These are phyloP conservation scores for Hycleus phaleratus DNA, from an alignment of 1,140 invertebrate species.

Conservation along the genomic window DNA sequence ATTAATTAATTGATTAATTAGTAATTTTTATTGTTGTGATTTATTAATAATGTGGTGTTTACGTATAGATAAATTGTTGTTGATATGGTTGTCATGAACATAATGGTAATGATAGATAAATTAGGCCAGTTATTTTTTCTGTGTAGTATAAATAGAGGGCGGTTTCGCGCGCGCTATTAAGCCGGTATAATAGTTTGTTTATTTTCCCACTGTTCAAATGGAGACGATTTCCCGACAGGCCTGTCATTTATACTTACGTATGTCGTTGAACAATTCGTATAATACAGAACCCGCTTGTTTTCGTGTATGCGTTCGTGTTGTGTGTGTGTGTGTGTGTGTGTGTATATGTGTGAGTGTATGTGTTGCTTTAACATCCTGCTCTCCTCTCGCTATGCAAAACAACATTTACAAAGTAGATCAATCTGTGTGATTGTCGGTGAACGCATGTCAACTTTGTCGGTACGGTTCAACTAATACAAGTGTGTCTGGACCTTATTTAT, in stretches of 20 bases:
- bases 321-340: too few relatives aligned
- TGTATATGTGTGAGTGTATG: too few relatives aligned
- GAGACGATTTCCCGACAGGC: constrained; percentile 35
- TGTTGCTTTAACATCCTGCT: constrained; percentile 31
- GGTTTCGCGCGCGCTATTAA: constrained; percentile 30
- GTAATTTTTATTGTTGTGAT: too few relatives aligned
- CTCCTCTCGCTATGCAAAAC: constrained; percentile 38
- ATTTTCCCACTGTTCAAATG: constrained; percentile 38
- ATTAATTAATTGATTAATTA: too few relatives aligned
- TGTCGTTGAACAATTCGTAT: constrained; percentile 30
- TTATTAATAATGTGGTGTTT: too few relatives aligned
- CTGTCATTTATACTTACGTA: constrained; percentile 31
- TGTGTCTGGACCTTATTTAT: background rate
- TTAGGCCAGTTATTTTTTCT: too few relatives aligned
- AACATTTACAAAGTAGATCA: constrained; percentile 39
- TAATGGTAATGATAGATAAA: too few relatives aligned
- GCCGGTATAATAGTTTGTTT: constrained; percentile 42
- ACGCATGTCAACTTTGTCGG: constrained; percentile 30
- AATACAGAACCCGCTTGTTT: background rate
- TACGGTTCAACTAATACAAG: constrained; percentile 3
- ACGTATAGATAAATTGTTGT: too few relatives aligned
- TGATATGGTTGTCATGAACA: too few relatives aligned
- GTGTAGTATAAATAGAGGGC: constrained; percentile 26
- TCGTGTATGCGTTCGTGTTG: too few relatives aligned
- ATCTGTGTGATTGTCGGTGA: constrained; percentile 37